Evolutionary conservation across 2,888 invertebrate species (phyloP).

Genomic region (Taenaris catops): DNA sequence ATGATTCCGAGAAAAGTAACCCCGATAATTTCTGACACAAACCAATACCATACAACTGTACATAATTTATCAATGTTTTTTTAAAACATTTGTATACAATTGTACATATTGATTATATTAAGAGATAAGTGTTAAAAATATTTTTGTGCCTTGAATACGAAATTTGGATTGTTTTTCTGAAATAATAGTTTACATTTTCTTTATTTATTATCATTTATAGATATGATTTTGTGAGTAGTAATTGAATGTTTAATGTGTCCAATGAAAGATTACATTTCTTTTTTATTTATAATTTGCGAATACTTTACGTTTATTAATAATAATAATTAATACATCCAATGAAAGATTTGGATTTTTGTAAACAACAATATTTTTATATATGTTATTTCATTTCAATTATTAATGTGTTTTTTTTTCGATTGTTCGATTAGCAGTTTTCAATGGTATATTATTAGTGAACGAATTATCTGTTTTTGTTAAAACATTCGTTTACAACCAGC

Average conservation of each 20-base stretch:
- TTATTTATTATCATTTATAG: background rate
- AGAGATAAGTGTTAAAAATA: constrained; percentile 9
- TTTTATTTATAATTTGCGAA: too few relatives aligned
- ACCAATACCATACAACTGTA: constrained; percentile 7
- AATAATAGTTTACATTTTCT: background rate
- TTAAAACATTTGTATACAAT: constrained; percentile 17
- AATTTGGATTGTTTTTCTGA: constrained; percentile 1
- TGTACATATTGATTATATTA: constrained; percentile 20
- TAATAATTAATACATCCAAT: too few relatives aligned
- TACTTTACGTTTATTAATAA: too few relatives aligned
- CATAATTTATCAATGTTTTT: constrained; percentile 9
- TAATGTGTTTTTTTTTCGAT: too few relatives aligned
- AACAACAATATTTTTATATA: too few relatives aligned
- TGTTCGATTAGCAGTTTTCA: too few relatives aligned
- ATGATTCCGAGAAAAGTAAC: constrained; percentile 2
- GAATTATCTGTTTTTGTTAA: too few relatives aligned
- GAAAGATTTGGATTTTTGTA: too few relatives aligned
- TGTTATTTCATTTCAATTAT: too few relatives aligned
- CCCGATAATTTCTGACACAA: constrained; percentile 17
- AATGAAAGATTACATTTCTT: too few relatives aligned
- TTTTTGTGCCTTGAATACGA: constrained; percentile 15
- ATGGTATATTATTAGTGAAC: too few relatives aligned
- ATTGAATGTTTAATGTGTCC: background rate
- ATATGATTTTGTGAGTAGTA: background rate
- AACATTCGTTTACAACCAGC: too few relatives aligned